Evolutionary conservation across 2,888 invertebrate species (phyloP).

Genomic region (Papilio demoleus): DNA sequence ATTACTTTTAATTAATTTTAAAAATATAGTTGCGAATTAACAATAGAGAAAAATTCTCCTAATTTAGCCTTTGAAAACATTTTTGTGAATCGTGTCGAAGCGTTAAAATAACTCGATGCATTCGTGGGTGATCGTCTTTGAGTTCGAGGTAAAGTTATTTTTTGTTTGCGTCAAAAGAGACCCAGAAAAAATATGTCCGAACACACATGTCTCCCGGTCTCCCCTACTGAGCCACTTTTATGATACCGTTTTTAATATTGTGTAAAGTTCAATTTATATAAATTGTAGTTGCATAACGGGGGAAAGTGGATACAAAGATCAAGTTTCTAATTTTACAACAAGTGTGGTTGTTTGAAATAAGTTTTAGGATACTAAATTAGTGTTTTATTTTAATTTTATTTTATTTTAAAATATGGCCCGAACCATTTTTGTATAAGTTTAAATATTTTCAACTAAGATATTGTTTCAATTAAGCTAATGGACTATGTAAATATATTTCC

Average conservation of each 20-base stretch:
- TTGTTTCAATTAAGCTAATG: not conserved
- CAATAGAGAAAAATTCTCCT: not conserved
- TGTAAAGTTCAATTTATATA: not conserved
- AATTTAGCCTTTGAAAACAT: not conserved
- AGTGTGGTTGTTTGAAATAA: too few species aligned
- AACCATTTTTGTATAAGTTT: too few species aligned
- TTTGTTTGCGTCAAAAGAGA: not conserved
- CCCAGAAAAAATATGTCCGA: conserved; percentile 20
- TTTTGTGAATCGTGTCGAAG: not conserved
- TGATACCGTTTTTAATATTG: not conserved
- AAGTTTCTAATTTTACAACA: too few species aligned
- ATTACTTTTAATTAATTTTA: not conserved
- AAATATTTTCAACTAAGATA: not conserved
- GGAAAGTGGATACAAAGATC: not conserved
- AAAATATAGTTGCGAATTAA: not conserved
- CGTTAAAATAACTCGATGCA: not conserved
- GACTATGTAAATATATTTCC: not conserved
- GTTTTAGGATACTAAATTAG: too few species aligned
- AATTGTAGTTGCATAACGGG: not conserved
- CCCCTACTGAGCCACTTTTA: conserved; percentile 23
- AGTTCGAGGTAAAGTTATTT: conserved; percentile 10
- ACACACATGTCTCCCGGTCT: conserved; percentile 17
- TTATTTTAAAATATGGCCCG: too few species aligned
- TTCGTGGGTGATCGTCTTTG: conserved; percentile 26
- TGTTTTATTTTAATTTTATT: too few species aligned